These are phyloP conservation scores for Caradrina clavipalpis DNA, from an alignment of 2,888 invertebrate species.

Conservation along the genomic window DNA sequence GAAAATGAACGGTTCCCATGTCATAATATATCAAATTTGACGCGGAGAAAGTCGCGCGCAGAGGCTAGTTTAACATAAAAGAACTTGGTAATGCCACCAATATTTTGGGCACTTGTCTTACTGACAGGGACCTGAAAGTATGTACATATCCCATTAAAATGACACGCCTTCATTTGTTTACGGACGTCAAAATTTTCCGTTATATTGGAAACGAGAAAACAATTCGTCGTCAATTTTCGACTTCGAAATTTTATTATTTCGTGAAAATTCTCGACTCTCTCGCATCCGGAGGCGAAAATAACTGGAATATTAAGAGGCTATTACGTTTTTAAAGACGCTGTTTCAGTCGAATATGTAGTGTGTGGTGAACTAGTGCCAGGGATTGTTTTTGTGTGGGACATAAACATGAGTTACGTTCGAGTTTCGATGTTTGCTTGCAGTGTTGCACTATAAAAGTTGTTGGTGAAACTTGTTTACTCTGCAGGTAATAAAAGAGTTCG, in stretches of 20 bases:
- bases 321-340: slow-evolving; percentile 10
- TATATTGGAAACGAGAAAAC: slow-evolving; percentile 33
- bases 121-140: no score
- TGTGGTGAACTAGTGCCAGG: slow-evolving; percentile 5
- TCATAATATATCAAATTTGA: no score
- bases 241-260: slow-evolving; percentile 41
- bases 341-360: slow-evolving; percentile 12
- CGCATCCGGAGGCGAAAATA: slow-evolving; percentile 10
- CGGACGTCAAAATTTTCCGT: slow-evolving; percentile 38
- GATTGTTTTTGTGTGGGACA: slow-evolving; percentile 4
- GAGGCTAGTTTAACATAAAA: no score
- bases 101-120: no score
- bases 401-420: slow-evolving; percentile 14
- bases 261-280: slow-evolving; percentile 12
- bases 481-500: neutral
- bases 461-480: neutral
- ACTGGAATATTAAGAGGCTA: slow-evolving; percentile 9
- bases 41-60: no score
- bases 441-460: neutral
- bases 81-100: no score
- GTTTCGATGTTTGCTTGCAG: slow-evolving; percentile 8
- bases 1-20: no score
- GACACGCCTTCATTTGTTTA: slow-evolving; percentile 10
- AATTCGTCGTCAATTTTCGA: slow-evolving; percentile 45
- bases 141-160: no score